A percentile compares a stretch with the other conserved stretches of the same genome.
These are phyloP conservation scores for Sapayoa aenigma DNA, from an alignment of 2,113 vertebrate genomes.

Conservation along the genomic window DNA sequence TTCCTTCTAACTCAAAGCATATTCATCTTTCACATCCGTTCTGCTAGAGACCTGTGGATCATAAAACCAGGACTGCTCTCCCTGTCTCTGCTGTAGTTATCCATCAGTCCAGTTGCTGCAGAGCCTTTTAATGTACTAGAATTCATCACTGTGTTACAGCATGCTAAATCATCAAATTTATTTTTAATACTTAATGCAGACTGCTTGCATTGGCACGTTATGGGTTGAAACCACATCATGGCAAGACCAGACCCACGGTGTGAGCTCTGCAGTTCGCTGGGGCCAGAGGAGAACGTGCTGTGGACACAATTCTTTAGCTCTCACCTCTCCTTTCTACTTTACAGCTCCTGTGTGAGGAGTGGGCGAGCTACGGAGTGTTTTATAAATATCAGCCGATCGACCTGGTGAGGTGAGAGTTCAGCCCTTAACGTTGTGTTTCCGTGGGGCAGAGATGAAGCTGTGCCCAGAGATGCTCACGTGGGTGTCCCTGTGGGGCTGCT, in stretches of 20 bases:
- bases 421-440: rapidly evolving
- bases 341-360: slow-evolving; percentile 91
- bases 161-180: background rate
- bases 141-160: background rate
- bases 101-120: background rate
- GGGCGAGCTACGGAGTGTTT: slow-evolving; percentile 94
- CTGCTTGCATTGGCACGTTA: background rate
- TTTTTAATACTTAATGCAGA: background rate
- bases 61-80: background rate
- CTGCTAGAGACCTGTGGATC: background rate
- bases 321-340: background rate
- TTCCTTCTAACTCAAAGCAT: background rate
- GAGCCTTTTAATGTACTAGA: background rate
- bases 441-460: background rate
- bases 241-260: background rate
- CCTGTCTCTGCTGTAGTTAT: background rate
- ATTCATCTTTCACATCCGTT: background rate
- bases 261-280: background rate
- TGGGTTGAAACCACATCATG: background rate
- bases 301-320: background rate
- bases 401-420: slow-evolving; percentile 85
- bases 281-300: rapidly evolving
- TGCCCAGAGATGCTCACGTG: rapidly evolving
- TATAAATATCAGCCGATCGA: slow-evolving; percentile 97
- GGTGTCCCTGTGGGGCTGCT: background rate